Percentiles rank a stretch among this genome's conserved stretches.
phyloP scores from a whole-genome alignment of 2,888 invertebrate species.

The Dryobota labecula region DNA sequence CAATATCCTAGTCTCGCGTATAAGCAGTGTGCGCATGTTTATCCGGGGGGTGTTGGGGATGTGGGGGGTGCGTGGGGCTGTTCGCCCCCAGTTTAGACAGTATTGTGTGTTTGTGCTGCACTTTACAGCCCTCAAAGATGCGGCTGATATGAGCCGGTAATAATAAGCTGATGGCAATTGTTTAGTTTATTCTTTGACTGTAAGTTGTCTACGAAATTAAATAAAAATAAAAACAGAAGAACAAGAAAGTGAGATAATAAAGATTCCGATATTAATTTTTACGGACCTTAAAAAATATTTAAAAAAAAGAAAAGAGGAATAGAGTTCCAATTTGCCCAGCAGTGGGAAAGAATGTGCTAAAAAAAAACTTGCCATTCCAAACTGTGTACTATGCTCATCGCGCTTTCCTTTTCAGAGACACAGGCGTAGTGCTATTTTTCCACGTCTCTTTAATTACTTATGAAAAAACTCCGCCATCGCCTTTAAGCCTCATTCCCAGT shows the following conservation, averaged over 20 bases:
- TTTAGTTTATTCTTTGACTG: neutral
- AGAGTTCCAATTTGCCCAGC: too few relatives aligned
- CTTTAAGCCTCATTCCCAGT: neutral
- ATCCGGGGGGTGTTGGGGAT: constrained; percentile 29
- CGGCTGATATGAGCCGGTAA: constrained; percentile 47
- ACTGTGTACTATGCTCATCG: neutral
- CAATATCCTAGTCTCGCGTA: constrained; percentile 40
- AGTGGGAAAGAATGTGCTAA: too few relatives aligned
- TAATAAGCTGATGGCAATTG: constrained; percentile 47
- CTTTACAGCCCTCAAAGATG: constrained; percentile 53
- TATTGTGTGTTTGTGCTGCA: constrained; percentile 67
- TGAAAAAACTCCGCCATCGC: neutral
- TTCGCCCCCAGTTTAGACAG: constrained; percentile 57
- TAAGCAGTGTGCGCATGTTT: constrained; percentile 49
- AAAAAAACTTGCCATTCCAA: too few relatives aligned
- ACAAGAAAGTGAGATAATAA: neutral
- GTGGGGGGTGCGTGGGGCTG: constrained; percentile 27
- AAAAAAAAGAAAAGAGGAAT: too few relatives aligned
- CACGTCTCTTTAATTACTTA: neutral
- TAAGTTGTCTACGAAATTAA: neutral
- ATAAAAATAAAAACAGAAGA: neutral
- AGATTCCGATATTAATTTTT: neutral
- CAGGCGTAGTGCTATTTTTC: neutral
- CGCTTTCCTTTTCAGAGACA: neutral
- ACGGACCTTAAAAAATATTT: neutral